Percentiles rank a stretch among this genome's conserved stretches.
Evolutionary conservation across 92 coral and sea anemone species (phyloP).

Genomic region (Desmophyllum pertusum): DNA sequence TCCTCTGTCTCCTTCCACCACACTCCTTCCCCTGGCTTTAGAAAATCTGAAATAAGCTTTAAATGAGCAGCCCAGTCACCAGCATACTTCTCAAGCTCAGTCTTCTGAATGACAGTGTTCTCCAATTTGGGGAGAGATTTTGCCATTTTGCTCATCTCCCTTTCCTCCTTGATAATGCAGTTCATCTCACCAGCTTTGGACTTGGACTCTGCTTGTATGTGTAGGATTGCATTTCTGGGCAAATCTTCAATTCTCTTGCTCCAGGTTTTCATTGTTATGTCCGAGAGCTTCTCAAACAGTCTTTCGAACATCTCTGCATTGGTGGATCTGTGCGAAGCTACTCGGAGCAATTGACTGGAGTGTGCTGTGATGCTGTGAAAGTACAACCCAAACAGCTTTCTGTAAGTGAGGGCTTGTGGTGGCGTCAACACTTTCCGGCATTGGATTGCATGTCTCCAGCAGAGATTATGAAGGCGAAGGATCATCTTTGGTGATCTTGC

Average conservation of each 20-base stretch:
- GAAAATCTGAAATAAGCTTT: too few species aligned
- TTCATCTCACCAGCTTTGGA: background rate
- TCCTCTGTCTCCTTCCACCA: slow-evolving; percentile 70
- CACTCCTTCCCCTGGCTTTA: slow-evolving; percentile 53
- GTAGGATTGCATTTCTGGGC: slow-evolving; percentile 56
- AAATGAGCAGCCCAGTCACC: slow-evolving; percentile 65
- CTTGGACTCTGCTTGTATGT: slow-evolving; percentile 39
- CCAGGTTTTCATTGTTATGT: slow-evolving; percentile 61
- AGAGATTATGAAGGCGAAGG: slow-evolving; percentile 54
- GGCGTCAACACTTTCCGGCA: slow-evolving; percentile 50
- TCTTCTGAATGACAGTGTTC: slow-evolving; percentile 25
- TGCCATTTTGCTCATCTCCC: slow-evolving; percentile 55
- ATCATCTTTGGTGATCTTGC: slow-evolving; percentile 55
- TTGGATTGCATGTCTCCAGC: slow-evolving; percentile 69
- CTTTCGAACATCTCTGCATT: slow-evolving; percentile 58
- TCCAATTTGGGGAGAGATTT: slow-evolving; percentile 50
- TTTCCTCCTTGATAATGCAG: slow-evolving; percentile 29
- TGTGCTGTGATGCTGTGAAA: slow-evolving; percentile 50
- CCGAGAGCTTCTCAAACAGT: slow-evolving; percentile 51
- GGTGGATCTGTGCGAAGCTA: slow-evolving; percentile 48
- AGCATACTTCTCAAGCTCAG: slow-evolving; percentile 46
- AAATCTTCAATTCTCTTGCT: slow-evolving; percentile 48
- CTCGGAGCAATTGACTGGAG: slow-evolving; percentile 26
- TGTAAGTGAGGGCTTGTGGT: slow-evolving; percentile 48
- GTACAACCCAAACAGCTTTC: slow-evolving; percentile 67